These are phyloP conservation scores for Diadegma fenestrale DNA, from an alignment of 2,888 invertebrate species.

Conservation along the genomic window DNA sequence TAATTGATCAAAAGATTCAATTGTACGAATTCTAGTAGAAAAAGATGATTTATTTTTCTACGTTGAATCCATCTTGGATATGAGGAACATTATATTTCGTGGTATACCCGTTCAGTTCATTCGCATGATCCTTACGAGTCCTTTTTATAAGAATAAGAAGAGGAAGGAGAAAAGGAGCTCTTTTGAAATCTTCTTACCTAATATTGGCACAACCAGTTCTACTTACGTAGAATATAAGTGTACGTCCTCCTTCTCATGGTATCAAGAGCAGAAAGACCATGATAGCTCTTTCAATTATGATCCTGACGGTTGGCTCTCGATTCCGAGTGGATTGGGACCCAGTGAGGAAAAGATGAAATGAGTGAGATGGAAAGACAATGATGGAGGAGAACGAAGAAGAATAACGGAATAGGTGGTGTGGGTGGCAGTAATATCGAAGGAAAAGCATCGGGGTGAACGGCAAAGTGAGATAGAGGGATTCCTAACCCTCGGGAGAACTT, in stretches of 20 bases:
- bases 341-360: slow-evolving; percentile 55
- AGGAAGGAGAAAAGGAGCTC: slow-evolving; percentile 3
- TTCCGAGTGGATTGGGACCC: slow-evolving; percentile 61
- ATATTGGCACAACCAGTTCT: slow-evolving; percentile 54
- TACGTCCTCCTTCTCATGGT: slow-evolving; percentile 36
- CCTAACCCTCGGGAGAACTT: slow-evolving; percentile 62
- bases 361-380: slow-evolving; percentile 62
- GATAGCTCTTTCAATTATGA: slow-evolving; percentile 65
- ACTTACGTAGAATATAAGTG: background rate
- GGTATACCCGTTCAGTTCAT: slow-evolving; percentile 1
- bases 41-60: slow-evolving; percentile 38
- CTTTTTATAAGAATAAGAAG: slow-evolving; percentile 44
- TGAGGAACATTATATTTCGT: slow-evolving; percentile 16
- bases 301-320: slow-evolving; percentile 57
- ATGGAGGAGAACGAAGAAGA: slow-evolving; percentile 49
- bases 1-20: slow-evolving; percentile 46
- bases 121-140: slow-evolving; percentile 20
- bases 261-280: slow-evolving; percentile 33
- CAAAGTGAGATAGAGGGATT: slow-evolving; percentile 38
- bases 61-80: slow-evolving; percentile 30
- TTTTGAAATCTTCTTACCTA: slow-evolving; percentile 58
- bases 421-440: slow-evolving; percentile 49
- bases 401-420: slow-evolving; percentile 43
- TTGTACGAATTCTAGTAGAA: slow-evolving; percentile 36
- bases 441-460: slow-evolving; percentile 47